These are phyloP conservation scores for Linnaemya vulpina DNA, from an alignment of 2,888 invertebrate genomes.

Conservation along the genomic window DNA sequence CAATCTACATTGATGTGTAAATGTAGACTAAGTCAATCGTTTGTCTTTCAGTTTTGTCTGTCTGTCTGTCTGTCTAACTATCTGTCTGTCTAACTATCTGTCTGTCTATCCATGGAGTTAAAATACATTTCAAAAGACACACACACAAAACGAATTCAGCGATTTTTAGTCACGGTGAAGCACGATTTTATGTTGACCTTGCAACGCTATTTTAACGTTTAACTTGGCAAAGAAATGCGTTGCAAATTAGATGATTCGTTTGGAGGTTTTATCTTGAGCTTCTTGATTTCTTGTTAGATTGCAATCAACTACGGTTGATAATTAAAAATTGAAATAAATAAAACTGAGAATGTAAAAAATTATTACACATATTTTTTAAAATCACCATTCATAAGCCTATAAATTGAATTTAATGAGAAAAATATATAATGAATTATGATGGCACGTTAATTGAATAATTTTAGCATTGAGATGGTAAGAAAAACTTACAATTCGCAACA, in stretches of 20 bases:
- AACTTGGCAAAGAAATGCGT: slow-evolving; percentile 73
- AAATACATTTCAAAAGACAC: slow-evolving; percentile 15
- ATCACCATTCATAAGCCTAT: slow-evolving; percentile 55
- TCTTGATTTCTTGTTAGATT: slow-evolving; percentile 35
- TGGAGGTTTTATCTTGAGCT: slow-evolving; percentile 42
- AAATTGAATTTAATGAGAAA: slow-evolving; percentile 39
- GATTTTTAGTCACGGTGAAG: slow-evolving; percentile 55
- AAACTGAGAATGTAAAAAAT: slow-evolving; percentile 30
- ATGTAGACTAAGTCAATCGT: slow-evolving; percentile 69
- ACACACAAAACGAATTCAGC: slow-evolving; percentile 14
- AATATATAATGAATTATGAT: slow-evolving; percentile 12
- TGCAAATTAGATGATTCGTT: slow-evolving; percentile 69
- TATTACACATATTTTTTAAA: slow-evolving; percentile 33
- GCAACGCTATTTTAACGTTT: slow-evolving; percentile 70
- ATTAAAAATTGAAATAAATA: slow-evolving; percentile 20
- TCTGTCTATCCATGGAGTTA: slow-evolving; percentile 1
- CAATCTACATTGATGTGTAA: slow-evolving; percentile 69
- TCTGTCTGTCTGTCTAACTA: slow-evolving; percentile 3
- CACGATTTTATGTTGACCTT: slow-evolving; percentile 69
- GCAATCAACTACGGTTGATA: slow-evolving; percentile 29
- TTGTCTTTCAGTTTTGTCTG: slow-evolving; percentile 52
- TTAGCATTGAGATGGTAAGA: slow-evolving; percentile 9
- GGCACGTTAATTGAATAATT: slow-evolving; percentile 29
- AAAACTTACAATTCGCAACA: neutral
- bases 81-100: neutral